Conservation (phyloP, 2,888 invertebrate species). For the Mermis nigrescens region DNA sequence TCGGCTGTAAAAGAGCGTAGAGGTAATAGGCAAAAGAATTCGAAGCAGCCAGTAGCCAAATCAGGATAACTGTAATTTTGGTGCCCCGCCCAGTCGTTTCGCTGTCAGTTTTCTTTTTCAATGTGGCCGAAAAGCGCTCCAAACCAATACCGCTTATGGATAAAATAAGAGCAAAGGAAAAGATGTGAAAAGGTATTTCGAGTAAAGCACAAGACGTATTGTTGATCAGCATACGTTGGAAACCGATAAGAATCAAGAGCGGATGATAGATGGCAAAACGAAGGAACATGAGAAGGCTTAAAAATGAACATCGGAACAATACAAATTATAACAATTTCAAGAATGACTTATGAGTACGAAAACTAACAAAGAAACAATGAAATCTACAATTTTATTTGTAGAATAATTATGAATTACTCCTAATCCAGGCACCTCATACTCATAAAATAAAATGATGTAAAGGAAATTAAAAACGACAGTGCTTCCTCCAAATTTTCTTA, state of each 20-base stretch:
- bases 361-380: too few relatives aligned
- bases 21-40: background rate
- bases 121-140: background rate
- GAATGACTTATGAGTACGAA: too few relatives aligned
- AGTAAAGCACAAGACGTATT: background rate
- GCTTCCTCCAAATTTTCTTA: too few relatives aligned
- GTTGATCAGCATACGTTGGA: background rate
- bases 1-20: background rate
- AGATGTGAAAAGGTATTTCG: background rate
- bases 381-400: too few relatives aligned
- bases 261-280: background rate
- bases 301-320: too few relatives aligned
- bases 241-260: background rate
- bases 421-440: too few relatives aligned
- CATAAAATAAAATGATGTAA: too few relatives aligned
- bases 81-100: background rate
- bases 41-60: background rate
- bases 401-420: too few relatives aligned
- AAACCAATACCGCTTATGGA: background rate
- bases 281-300: background rate
- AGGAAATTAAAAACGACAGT: too few relatives aligned
- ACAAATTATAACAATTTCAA: too few relatives aligned
- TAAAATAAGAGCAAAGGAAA: background rate
- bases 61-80: background rate
- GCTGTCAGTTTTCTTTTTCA: background rate